phyloP scores from a whole-genome alignment of 2,113 vertebrate species.

The Columba livia region DNA sequence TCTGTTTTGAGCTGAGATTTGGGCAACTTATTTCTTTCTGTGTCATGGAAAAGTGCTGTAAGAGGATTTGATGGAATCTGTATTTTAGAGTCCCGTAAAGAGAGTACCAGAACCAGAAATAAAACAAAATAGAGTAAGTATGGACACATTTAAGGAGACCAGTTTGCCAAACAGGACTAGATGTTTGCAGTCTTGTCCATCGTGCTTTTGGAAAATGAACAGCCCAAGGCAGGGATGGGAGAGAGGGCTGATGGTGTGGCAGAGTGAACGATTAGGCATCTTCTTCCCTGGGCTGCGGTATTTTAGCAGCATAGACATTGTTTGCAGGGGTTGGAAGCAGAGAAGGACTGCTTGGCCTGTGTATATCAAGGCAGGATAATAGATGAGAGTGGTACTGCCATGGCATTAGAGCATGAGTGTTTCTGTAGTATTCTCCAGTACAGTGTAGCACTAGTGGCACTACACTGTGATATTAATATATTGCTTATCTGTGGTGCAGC shows the following conservation, averaged over 20 bases:
- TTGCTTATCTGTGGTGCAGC: neutral
- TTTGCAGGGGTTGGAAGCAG: neutral
- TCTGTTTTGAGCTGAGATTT: neutral
- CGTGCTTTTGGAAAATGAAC: neutral
- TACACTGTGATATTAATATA: neutral
- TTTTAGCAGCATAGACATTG: neutral
- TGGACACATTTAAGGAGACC: neutral
- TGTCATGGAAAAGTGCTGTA: neutral
- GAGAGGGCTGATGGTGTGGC: neutral
- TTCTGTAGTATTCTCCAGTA: no score
- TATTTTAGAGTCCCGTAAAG: neutral
- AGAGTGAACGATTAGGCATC: neutral
- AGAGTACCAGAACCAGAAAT: neutral
- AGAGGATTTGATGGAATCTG: neutral
- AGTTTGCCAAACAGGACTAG: neutral
- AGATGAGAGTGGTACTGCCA: neutral
- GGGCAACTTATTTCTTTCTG: neutral
- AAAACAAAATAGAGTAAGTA: neutral
- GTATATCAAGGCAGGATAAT: neutral
- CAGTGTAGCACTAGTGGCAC: neutral
- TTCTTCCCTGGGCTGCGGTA: neutral
- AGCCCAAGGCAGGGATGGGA: neutral
- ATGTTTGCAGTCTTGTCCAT: neutral
- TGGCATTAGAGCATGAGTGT: neutral
- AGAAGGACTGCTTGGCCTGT: neutral